Conservation (phyloP, 2,113 vertebrate species). For the Equus quagga region DNA sequence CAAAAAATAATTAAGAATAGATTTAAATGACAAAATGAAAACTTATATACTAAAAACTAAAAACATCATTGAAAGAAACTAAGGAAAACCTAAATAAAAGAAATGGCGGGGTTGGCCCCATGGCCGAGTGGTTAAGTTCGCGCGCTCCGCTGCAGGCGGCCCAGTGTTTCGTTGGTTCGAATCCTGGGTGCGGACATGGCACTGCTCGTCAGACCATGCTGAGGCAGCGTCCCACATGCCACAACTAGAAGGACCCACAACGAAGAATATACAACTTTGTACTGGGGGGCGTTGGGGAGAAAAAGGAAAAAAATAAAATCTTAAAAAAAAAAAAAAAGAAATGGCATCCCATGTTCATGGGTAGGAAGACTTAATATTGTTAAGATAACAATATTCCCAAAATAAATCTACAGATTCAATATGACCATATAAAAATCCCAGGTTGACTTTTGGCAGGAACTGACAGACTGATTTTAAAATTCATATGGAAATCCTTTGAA, state of each 20-base stretch:
- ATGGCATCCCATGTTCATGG: too few relatives aligned
- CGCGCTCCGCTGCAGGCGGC: too few relatives aligned
- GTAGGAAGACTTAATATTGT: background rate
- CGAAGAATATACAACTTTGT: too few relatives aligned
- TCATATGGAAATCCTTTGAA: background rate
- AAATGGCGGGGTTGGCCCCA: background rate
- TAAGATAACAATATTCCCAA: background rate
- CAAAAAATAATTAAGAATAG: background rate
- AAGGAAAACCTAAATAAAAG: background rate
- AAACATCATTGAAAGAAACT: background rate
- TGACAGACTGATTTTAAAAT: background rate
- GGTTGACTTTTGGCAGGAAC: background rate
- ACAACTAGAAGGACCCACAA: too few relatives aligned
- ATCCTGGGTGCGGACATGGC: too few relatives aligned
- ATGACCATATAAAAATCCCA: background rate
- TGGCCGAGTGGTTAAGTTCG: too few relatives aligned
- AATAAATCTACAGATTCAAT: background rate
- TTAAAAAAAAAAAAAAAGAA: background rate
- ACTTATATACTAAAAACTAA: background rate
- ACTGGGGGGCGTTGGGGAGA: too few relatives aligned
- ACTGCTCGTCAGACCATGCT: too few relatives aligned
- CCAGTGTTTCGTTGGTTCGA: too few relatives aligned
- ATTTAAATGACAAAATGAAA: background rate
- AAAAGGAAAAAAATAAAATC: too few relatives aligned
- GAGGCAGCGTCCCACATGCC: too few relatives aligned